Conservation (phyloP, 2,113 vertebrate species). For the Amazona guildingii region DNA sequence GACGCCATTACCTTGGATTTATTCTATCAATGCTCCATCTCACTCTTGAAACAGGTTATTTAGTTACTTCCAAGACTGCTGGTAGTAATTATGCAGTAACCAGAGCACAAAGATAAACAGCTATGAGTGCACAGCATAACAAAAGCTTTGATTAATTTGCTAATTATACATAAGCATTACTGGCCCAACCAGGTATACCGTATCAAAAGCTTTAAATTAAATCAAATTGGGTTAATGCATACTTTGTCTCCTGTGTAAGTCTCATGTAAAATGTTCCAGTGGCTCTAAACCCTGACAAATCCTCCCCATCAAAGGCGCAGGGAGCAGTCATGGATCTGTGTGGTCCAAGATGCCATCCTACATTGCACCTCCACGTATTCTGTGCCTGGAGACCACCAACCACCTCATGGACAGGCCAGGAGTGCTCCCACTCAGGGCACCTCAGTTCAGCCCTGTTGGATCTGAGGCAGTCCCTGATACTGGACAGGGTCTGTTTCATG, state of each 20-base stretch:
- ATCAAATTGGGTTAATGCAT: neutral
- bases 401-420: fast-evolving
- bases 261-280: neutral
- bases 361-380: neutral
- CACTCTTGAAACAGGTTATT: neutral
- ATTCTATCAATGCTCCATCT: neutral
- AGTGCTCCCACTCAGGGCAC: neutral
- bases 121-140: neutral
- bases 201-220: neutral
- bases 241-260: neutral
- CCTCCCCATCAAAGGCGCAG: neutral
- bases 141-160: neutral
- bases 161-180: neutral
- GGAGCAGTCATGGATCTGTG: fast-evolving
- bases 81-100: neutral
- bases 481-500: fast-evolving
- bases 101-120: neutral
- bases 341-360: neutral
- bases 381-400: neutral
- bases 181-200: neutral
- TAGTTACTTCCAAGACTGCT: neutral
- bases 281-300: neutral
- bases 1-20: neutral
- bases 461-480: fast-evolving
- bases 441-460: fast-evolving